Conservation (phyloP, 2,888 invertebrate genomes). For the Philonicus albiceps region DNA sequence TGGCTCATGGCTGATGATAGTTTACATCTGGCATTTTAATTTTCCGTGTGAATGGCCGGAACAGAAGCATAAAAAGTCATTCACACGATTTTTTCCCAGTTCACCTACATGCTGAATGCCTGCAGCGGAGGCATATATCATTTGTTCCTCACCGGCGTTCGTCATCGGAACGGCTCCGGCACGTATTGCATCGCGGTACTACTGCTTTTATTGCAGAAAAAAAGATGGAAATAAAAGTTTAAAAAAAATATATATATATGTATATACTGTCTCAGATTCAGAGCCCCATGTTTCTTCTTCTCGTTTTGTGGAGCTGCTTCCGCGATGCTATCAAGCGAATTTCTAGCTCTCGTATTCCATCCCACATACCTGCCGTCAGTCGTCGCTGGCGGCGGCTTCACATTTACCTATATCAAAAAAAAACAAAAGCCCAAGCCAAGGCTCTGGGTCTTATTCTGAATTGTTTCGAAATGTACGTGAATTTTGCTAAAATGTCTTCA, state of each 20-base stretch:
- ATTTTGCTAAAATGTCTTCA: slow-evolving; percentile 27
- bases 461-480: slow-evolving; percentile 35
- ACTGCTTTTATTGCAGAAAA: neutral
- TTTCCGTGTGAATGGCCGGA: neutral
- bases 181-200: neutral
- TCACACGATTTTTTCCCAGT: slow-evolving; percentile 14
- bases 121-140: neutral
- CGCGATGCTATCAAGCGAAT: slow-evolving; percentile 28
- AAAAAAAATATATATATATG: neutral
- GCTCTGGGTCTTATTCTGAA: neutral
- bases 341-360: slow-evolving; percentile 10
- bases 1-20: neutral
- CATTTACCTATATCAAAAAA: neutral
- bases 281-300: neutral
- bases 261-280: neutral
- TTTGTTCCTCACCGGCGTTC: neutral
- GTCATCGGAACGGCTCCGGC: neutral
- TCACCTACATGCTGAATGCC: neutral
- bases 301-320: slow-evolving; percentile 8
- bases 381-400: neutral
- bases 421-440: neutral
- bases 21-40: slow-evolving; percentile 25
- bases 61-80: neutral
- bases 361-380: neutral
- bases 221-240: neutral